phyloP scores from a whole-genome alignment of 2,113 vertebrate genomes.

The Xiphophorus hellerii region DNA sequence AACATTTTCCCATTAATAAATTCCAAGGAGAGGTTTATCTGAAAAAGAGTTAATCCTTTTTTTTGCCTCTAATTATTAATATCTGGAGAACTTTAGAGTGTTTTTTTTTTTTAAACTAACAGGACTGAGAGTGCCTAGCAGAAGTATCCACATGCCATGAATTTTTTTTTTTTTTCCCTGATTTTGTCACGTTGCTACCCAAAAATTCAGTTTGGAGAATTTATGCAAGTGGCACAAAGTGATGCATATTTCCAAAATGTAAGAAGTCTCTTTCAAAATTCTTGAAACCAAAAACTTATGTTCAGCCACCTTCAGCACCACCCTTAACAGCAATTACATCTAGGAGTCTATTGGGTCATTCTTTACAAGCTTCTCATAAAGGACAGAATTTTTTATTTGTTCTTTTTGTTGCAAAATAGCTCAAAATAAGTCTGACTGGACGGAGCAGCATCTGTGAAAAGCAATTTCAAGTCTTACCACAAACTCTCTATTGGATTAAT shows the following conservation, averaged over 20 bases:
- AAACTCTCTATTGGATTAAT: too few relatives aligned
- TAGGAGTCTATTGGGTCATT: too few relatives aligned
- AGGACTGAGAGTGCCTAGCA: not conserved
- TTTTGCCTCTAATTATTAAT: not conserved
- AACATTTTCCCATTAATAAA: conserved; percentile 15
- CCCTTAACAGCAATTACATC: too few relatives aligned
- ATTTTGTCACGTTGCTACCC: too few relatives aligned
- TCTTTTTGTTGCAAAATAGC: too few relatives aligned
- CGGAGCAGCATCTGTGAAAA: too few relatives aligned
- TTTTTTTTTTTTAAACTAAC: not conserved
- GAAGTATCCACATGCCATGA: not conserved
- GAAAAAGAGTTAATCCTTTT: not conserved
- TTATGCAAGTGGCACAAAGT: not conserved
- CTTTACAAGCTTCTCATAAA: too few relatives aligned
- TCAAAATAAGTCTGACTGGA: too few relatives aligned
- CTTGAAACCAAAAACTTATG: not conserved
- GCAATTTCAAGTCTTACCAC: too few relatives aligned
- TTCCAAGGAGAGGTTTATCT: conserved; percentile 12
- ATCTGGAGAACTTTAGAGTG: not conserved
- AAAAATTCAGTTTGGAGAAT: not conserved
- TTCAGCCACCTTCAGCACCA: too few relatives aligned
- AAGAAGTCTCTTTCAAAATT: not conserved
- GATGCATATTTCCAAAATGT: not conserved
- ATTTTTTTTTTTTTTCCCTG: too few relatives aligned
- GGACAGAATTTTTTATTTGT: too few relatives aligned